Evolutionary conservation across 2,888 invertebrate species (phyloP), one percentile per base, ranked within the genome.

Genomic region (Anarsia innoxiella): DNA sequence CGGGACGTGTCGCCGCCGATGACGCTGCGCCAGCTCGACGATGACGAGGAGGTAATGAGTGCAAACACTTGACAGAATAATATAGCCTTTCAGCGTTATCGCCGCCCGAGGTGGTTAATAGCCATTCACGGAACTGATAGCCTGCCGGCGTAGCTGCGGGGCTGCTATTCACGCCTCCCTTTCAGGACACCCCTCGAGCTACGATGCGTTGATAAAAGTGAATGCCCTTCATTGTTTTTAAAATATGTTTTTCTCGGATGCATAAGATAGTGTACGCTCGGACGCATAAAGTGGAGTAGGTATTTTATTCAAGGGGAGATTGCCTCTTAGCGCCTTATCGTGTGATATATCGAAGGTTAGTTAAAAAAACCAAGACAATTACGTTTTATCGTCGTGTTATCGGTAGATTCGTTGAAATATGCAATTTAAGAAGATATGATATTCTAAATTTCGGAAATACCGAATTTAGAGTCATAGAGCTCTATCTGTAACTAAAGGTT

Each of bases 201-300:
- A 59, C 72, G 75, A 77, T 77, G 76, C 72, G 75, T 73, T 75
- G 77, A 78, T 76, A 76, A 77, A 77, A 75, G 75, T 73, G 75
- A 76, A 79, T 74, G 48, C 70, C 61, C 61, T 68, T 70, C 66
- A 75, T 78, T 80, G 77, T 80, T 76, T 80, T 73, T 65, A 60
- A 71, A 75, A 77, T 74, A 72, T 71, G 70, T 73, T 71, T 68
- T 66, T 61, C 59, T 56, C 57, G 61, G 60, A 60, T 61, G 23
- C 28, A 29, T 27, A 19, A 64, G 75, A 75, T 74, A 43, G 49
- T 70, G 70, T 69, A 54, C 47, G 33, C 40, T 45, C 46, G 45
- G 61, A 44, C 53, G 23, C 23, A 9, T 19, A 15, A 27, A 12
- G 10, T 34, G 19, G 9, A 35, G 35, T 25, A 27, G n/a, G n/a